Percentiles rank a stretch among this genome's conserved stretches.
phyloP scores from a whole-genome alignment of 1,140 invertebrate genomes.

The Pseudoatta argentina region DNA sequence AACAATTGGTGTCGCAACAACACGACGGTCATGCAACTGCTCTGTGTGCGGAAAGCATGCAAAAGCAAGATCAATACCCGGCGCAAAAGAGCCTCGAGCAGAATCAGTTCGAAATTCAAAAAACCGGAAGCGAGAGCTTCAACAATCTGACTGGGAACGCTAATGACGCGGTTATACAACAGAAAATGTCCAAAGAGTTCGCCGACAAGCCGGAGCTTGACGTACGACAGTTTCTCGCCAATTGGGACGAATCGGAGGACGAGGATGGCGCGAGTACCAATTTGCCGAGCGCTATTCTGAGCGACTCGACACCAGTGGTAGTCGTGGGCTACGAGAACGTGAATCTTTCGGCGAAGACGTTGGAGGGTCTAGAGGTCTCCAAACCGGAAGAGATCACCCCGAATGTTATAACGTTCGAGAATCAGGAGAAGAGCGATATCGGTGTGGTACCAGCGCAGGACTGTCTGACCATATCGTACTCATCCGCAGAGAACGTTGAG shows the following conservation, averaged over 20 bases:
- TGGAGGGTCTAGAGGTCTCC: constrained; percentile 14
- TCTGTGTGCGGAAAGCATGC: constrained; percentile 33
- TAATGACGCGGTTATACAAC: constrained; percentile 41
- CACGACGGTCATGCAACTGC: constrained; percentile 44
- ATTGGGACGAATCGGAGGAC: constrained; percentile 85
- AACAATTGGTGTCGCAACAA: constrained; percentile 64
- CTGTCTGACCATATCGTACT: constrained; percentile 55
- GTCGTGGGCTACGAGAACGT: constrained; percentile 79
- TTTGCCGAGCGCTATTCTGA: constrained; percentile 69
- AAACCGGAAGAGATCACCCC: constrained; percentile 36
- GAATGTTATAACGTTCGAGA: constrained; percentile 34
- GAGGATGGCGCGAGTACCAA: constrained; percentile 79
- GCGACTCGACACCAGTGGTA: constrained; percentile 74
- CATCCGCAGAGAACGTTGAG: constrained; percentile 37
- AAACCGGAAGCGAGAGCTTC: constrained; percentile 30
- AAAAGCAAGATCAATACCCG: constrained; percentile 52
- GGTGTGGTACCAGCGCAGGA: constrained; percentile 38
- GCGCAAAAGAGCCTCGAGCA: constrained; percentile 58
- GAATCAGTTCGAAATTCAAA: constrained; percentile 62
- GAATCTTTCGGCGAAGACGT: constrained; percentile 72
- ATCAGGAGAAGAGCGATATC: constrained; percentile 28
- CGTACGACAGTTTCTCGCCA: constrained; percentile 85
- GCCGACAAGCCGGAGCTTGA: constrained; percentile 84
- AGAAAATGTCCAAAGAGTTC: constrained; percentile 79
- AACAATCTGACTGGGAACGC: constrained; percentile 16